Evolutionary conservation across 2,797 vertebrate genomes (phyloP), one percentile per base, ranked within the genome.

Genomic region (Lagocephalus sceleratus): DNA sequence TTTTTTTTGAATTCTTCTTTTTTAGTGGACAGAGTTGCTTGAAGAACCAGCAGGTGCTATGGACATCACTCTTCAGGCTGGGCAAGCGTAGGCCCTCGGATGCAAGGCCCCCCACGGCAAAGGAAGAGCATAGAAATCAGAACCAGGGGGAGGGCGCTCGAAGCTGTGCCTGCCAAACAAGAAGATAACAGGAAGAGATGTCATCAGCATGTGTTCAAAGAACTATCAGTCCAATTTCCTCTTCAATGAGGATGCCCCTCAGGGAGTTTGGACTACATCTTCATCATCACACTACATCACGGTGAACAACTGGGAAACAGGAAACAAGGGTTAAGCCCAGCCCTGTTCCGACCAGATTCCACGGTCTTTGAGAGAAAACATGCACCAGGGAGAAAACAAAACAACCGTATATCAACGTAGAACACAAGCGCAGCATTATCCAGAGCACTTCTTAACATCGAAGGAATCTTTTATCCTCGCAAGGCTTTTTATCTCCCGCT

Each of bases 121-220:
- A 92, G 91, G 92, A 92, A 92, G 92, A 93, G 91, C 92, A 85
- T 87, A 87, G 90, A 90, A 90, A 91, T 90, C 90, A 91, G 87
- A 89, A 91, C 89, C 91, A 86, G 86, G 90, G 91, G 91, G 90
- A 89, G 87, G 89, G 89, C 78, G 85, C 87, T 89, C 84, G 70
- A 89, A 88, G 85, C 85, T 85, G 75, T 88, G 89, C 89, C 92
- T 93, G 87, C 48, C 82, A 83, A 57, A 85, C 61, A 86, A 39
- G 54, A 73, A 76, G 57, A 83, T 0, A 55, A 83, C 7, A 82
- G 58, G 54, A 66, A 39, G 59, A 68, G 63, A 8, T 11, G 19
- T 19, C 40, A 49, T 85, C 17, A 82, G 63, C 10, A 20, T 29
- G 0, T 25, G 49, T 19, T 42, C 45, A 16, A 19, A 54, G 72